Evolutionary conservation across 1,140 invertebrate genomes (phyloP).

Genomic region (Chionoecetes opilio): DNA sequence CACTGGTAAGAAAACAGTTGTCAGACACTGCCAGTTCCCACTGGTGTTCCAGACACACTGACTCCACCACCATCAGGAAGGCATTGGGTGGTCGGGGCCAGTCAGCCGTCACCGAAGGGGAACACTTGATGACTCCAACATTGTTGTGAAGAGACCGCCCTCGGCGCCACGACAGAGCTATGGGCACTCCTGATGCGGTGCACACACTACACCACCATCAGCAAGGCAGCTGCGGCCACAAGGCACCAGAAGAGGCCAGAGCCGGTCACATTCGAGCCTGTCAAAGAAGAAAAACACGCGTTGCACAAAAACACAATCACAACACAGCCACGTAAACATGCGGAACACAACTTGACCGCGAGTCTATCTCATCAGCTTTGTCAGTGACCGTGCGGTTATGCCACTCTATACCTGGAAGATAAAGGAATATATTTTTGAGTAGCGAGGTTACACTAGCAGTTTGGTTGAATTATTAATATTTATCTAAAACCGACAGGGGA

Average conservation of each 20-base stretch:
- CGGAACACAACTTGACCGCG: too few species aligned
- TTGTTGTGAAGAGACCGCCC: neutral
- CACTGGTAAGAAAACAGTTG: neutral
- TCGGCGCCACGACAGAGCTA: neutral
- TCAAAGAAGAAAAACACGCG: neutral
- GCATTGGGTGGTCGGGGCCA: neutral
- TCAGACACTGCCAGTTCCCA: conserved; percentile 6
- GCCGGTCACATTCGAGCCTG: neutral
- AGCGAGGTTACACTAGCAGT: too few species aligned
- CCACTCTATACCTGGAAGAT: too few species aligned
- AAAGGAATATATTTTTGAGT: too few species aligned
- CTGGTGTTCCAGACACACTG: neutral
- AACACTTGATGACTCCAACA: neutral
- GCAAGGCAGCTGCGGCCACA: neutral
- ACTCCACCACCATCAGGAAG: conserved; percentile 4
- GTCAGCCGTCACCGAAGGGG: neutral
- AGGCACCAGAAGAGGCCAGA: neutral
- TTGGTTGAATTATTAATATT: too few species aligned
- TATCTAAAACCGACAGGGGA: too few species aligned
- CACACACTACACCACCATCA: conserved; percentile 15
- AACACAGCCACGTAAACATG: neutral
- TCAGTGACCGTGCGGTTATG: too few species aligned
- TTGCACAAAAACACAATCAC: neutral
- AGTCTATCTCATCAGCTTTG: too few species aligned
- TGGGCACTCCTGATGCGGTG: neutral